Evolutionary conservation across 2,888 invertebrate species (phyloP), one percentile per base, ranked within the genome.

Genomic region (Apamea epomidion): DNA sequence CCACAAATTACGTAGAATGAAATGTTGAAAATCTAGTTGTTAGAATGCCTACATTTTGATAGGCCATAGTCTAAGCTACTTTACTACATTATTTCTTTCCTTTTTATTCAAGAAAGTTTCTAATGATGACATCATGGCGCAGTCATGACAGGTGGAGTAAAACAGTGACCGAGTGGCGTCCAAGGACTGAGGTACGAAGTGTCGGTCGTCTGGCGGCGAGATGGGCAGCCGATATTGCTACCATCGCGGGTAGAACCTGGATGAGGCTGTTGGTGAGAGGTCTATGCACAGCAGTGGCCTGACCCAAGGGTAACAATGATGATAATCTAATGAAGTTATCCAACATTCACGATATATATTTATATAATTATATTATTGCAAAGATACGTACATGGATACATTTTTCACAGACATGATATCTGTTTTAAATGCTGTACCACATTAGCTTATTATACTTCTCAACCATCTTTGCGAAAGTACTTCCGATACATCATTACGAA

Each of bases 401-500:
- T 45, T 48, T 10, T n/a, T n/a, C n/a, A 45, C n/a, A 21, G 12
- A 54, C 5, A 67, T 76, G 21, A 51, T 70, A 51, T 45, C 7
- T 60, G 6, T 29, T 48, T 51, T n/a, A 62, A 32, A 72, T 21
- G 0, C 21, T 32, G 5, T 29, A 58, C 1, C 12, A 8, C 4
- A n/a, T 48, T 54, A 29, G 4, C 4, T 65, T 54, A 29, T 73
- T 74, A 74, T 78, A 60, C 25, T 29, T 58, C 7, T 48, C 10
- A 75, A 60, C 64, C 29, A 71, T 74, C 25, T 54, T 54, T 68
- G 67, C 37, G 42, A 75, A 76, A 86, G 70, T 70, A 71, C 67
- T 81, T 87, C 81, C 45, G 14, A 75, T 74, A 58, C 73, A 75
- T 81, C 70, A 76, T 80, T 85, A 86, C 81, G 84, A 69, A 88